Base-by-base conservation (phyloP, 2,888 invertebrate species). In the Dicranocentrus wangi region DNA sequence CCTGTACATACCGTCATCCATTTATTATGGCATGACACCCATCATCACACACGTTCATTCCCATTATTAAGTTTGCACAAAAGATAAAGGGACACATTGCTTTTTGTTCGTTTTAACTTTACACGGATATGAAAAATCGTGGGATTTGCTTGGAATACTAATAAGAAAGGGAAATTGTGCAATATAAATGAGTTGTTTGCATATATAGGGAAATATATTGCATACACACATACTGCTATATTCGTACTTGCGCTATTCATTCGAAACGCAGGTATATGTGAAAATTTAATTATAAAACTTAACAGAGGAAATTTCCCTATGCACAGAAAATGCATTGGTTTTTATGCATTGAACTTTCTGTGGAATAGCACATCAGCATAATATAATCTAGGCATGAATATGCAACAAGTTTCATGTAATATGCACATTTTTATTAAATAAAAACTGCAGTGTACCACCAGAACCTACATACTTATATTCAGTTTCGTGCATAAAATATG, bases 131-230 rank as follows among this genome's bases (percentile, higher is more conserved):
- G 55, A 21, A 5, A 51, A 51, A 2, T 3, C 2, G n/a, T 10
- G 47, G n/a, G 13, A n/a, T n/a, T 47, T n/a, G 47, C 47, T 10
- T 10, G n/a, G 47, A 47, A 47, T 5, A 47, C 5, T 47, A 47
- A 47, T 47, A 47, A 47, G 19, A 69, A 69, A 55, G 32, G 53
- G 69, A 69, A 69, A 69, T 69, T 69, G 25, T 53, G 32, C 69
- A 69, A 69, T 69, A 5, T 69, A 28, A n/a, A 51, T 51, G 7
- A 5, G 2, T 51, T 51, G 19, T 15, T 51, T 28, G 32, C 32
- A 32, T 32, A 32, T 32, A 32, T 32, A n/a, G 2, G 47, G 47
- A 47, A 15, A 10, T 47, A 39, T 39, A 8, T 39, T 39, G 39
- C 39, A 5, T n/a, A n/a, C n/a, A n/a, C n/a, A n/a, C n/a, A n/a